Base-by-base conservation (phyloP, 2,797 vertebrate genomes). In the Scarus forsteni region DNA sequence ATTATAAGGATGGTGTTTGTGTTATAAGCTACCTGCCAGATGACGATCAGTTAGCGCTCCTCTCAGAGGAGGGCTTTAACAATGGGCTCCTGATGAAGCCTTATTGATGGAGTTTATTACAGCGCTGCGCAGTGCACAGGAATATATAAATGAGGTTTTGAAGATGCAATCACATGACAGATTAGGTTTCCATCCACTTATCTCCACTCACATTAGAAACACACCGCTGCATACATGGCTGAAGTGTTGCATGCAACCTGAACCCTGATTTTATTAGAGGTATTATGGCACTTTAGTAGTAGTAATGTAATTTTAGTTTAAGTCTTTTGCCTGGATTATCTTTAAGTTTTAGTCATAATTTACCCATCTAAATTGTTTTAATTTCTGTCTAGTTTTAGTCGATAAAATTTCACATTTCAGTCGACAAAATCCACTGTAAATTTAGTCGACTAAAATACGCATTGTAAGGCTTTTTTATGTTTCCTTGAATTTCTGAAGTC, bases 1-100 rank as follows among this genome's bases (percentile, higher is more conserved):
- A 86, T 83, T 79, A 45, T 73, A 73, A 74, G 70, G 74, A 73
- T 73, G 73, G 70, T 72, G 79, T 86, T 86, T 90, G 78, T 54
- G 63, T 81, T 86, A 63, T 74, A 73, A 68, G 79, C 52, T 81
- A 84, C 79, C 79, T 73, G 81, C 72, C 82, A 81, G 75, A 68
- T 81, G 65, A 68, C 50, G 5, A 54, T 83, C 66, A 40, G 67
- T 74, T 73, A 46, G 73, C 67, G 16, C 67, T 44, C 71, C 68
- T 64, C 0, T 2, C 38, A 3, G 54, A 70, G 55, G 51, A 60
- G 36, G 19, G 49, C 48, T 63, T 48, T 40, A 59, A 63, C 65
- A 46, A 45, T 34, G 54, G 51, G 0, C 8, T 35, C 4, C 27
- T 43, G 62, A 75, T 60, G 38, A 55, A 78, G 62, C 45, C 53